Conservation (phyloP, 2,888 invertebrate species). For the Hirtodrosophila alboralis region DNA sequence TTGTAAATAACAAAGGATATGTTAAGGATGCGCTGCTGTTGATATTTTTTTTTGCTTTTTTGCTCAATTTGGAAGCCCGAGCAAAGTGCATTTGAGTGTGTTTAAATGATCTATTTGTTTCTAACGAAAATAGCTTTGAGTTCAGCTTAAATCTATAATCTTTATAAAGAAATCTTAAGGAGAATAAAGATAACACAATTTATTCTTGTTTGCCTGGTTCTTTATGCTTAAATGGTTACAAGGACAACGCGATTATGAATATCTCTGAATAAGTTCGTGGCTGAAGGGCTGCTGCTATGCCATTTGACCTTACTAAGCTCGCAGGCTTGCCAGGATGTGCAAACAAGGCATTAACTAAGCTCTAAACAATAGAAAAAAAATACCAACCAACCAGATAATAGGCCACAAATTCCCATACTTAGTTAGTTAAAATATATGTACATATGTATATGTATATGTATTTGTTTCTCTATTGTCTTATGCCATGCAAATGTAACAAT, state of each 20-base stretch:
- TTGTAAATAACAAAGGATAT: conserved; percentile 35
- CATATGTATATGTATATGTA: no score
- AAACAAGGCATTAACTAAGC: conserved; percentile 63
- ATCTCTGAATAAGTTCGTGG: conserved; percentile 40
- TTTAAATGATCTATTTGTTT: no score
- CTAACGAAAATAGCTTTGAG: conserved; percentile 6
- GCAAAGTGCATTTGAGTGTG: no score
- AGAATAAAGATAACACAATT: conserved; percentile 35
- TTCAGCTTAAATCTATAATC: conserved; percentile 5
- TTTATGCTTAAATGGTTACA: conserved; percentile 66
- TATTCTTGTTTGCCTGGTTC: conserved; percentile 28
- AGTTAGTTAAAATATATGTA: conserved; percentile 7
- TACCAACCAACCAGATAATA: conserved; percentile 47
- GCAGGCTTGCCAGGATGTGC: conserved; percentile 50
- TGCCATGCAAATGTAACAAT: conserved; percentile 31
- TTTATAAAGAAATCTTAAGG: conserved; percentile 6
- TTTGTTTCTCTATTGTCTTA: conserved; percentile 40
- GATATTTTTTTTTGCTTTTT: neutral
- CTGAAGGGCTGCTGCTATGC: conserved; percentile 14
- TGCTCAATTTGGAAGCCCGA: no score
- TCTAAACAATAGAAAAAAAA: conserved; percentile 62
- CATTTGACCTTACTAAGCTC: conserved; percentile 67
- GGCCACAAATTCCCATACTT: conserved; percentile 22
- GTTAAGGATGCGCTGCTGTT: conserved; percentile 1
- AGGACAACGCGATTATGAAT: conserved; percentile 68